Base-by-base conservation (phyloP, 2,888 invertebrate genomes). In the Creontiades dilutus region DNA sequence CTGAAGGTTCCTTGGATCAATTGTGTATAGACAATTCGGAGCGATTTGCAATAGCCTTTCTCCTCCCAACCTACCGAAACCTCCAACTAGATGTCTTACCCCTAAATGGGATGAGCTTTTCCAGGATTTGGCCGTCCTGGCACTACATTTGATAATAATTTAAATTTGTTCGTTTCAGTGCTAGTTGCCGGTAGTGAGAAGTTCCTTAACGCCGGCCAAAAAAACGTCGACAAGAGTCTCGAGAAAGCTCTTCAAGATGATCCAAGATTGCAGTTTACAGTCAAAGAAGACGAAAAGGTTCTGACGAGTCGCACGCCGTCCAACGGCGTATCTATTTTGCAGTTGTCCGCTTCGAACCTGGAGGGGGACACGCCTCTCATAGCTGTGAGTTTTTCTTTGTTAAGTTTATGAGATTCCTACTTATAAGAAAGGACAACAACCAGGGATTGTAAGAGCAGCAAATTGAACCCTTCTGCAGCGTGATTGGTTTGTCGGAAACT, bases 271-370 rank as follows among this genome's bases (percentile, higher is more conserved):
- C 23, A 27, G 11, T 88, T 88, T 55, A 47, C 55, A 0, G 28
- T 78, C 13, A 78, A 78, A 52, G 23, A 80, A 16, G 27, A 28
- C 19, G 2, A 23, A 2, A 19, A 88, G 5, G 80, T 88, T 46
- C n/a, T 88, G 47, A 7, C 78, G 16, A n/a, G 52, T 23, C 78
- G 78, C 52, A 80, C 88, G 0, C 88, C 88, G n/a, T 52, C 52
- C 11, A 61, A 57, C 28, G 88, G 88, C 11, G 14, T 88, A 27
- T 78, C 88, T 14, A 27, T 88, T 46, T 16, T 88, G 14, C 57
- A n/a, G 16, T 52, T 88, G 55, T 7, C n/a, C 80, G n/a, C 11
- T 46, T 28, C 28, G 37, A 46, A 23, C 37, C 78, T 78, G 78
- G 5, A 13, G 13, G n/a, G n/a, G 19, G 28, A 61, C 13, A 75